Percentiles rank a stretch among this genome's conserved stretches.
phyloP scores from a whole-genome alignment of 2,797 vertebrate genomes.

The Balearica regulorum region DNA sequence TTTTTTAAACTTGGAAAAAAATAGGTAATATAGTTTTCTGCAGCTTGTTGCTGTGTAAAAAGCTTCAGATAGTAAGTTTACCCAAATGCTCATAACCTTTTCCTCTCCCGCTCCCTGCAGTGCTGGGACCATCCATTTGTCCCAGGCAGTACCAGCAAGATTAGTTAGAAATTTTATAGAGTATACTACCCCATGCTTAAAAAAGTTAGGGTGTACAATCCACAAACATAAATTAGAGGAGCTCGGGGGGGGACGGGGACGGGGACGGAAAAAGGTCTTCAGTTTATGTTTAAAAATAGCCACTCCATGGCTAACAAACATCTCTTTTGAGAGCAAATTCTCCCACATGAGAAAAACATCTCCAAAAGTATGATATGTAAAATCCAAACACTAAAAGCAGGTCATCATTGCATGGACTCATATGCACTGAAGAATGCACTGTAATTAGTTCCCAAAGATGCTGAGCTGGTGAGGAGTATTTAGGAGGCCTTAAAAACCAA shows the following conservation, averaged over 20 bases:
- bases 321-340: neutral
- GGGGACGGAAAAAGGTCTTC: fast-evolving
- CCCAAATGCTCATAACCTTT: neutral
- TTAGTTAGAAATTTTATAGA: neutral
- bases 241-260: too few relatives aligned
- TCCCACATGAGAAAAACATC: neutral
- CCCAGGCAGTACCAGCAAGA: neutral
- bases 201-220: neutral
- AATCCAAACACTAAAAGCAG: neutral
- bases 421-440: neutral
- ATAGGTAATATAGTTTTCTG: neutral
- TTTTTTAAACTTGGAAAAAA: neutral
- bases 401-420: neutral
- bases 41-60: neutral
- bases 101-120: fast-evolving
- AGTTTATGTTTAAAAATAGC: neutral
- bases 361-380: neutral
- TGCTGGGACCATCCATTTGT: neutral
- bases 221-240: neutral
- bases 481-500: neutral
- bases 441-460: neutral
- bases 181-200: neutral
- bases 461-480: neutral
- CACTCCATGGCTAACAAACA: neutral
- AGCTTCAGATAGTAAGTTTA: neutral